phyloP scores from a whole-genome alignment of 2,113 vertebrate species.

The Lophotis ruficrista region DNA sequence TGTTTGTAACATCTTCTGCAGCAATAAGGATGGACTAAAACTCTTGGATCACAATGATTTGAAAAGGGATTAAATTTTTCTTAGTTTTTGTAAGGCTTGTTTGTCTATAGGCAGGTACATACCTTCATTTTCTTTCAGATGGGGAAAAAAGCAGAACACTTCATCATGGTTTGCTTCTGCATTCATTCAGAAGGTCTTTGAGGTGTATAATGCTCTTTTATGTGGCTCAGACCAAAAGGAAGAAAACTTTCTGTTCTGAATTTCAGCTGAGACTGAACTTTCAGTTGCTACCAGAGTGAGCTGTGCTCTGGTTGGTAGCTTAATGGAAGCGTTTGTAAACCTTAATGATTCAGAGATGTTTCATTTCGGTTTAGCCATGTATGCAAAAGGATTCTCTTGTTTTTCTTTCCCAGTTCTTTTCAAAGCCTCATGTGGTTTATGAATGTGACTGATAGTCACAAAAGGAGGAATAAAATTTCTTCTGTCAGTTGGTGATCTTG shows the following conservation, averaged over 20 bases:
- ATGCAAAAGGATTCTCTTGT: background rate
- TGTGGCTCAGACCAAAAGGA: constrained; percentile 1
- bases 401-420: background rate
- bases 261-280: background rate
- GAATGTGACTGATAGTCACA: background rate
- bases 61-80: background rate
- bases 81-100: background rate
- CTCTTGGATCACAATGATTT: background rate
- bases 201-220: background rate
- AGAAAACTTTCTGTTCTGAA: background rate
- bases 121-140: background rate
- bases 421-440: background rate
- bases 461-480: background rate
- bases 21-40: background rate
- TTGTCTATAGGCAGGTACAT: background rate
- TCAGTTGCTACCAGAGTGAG: background rate
- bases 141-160: background rate
- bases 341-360: background rate
- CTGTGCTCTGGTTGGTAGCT: background rate
- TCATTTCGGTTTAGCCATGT: background rate
- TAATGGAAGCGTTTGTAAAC: background rate
- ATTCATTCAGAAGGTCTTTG: background rate
- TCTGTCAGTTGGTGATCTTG: background rate
- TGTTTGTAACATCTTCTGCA: background rate
- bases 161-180: background rate